A percentile compares a stretch with the other conserved stretches of the same genome.
Evolutionary conservation across 2,113 vertebrate genomes (phyloP).

Genomic region (Polypterus bichir): DNA sequence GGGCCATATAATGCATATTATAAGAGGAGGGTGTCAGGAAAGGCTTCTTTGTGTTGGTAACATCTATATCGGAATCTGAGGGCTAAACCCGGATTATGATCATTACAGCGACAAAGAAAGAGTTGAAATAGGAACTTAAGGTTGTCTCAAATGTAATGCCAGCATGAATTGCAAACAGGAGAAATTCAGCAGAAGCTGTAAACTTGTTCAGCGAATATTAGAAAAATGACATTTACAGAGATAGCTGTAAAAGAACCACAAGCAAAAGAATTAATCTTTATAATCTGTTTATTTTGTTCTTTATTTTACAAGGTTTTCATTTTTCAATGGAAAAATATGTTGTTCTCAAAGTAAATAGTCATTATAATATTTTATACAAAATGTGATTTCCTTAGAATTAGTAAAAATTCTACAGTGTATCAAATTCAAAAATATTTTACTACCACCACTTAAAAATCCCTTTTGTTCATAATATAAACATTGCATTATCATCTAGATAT

Average conservation of each 20-base stretch:
- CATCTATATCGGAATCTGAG: too few relatives aligned
- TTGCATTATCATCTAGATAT: slow-evolving; percentile 7
- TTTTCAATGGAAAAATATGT: slow-evolving; percentile 7
- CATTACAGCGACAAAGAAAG: too few relatives aligned
- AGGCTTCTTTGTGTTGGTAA: too few relatives aligned
- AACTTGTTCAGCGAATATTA: too few relatives aligned
- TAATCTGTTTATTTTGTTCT: neutral
- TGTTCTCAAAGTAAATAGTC: neutral
- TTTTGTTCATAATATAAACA: slow-evolving; percentile 34
- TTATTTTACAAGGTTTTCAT: neutral
- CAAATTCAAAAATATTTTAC: slow-evolving; percentile 26
- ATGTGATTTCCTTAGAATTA: slow-evolving; percentile 4
- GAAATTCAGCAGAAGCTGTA: too few relatives aligned
- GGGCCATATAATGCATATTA: too few relatives aligned
- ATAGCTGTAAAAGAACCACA: neutral
- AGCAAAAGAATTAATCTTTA: neutral
- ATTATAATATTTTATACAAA: slow-evolving; percentile 4
- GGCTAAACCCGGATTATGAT: too few relatives aligned
- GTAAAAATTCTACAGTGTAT: slow-evolving; percentile 19
- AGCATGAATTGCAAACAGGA: too few relatives aligned
- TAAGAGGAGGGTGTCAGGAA: too few relatives aligned
- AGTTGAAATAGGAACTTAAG: too few relatives aligned
- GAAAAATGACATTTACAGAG: too few relatives aligned
- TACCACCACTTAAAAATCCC: slow-evolving; percentile 31
- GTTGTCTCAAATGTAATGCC: too few relatives aligned